phyloP scores from a whole-genome alignment of 2,797 vertebrate species.

The Loris lydekkerianus region DNA sequence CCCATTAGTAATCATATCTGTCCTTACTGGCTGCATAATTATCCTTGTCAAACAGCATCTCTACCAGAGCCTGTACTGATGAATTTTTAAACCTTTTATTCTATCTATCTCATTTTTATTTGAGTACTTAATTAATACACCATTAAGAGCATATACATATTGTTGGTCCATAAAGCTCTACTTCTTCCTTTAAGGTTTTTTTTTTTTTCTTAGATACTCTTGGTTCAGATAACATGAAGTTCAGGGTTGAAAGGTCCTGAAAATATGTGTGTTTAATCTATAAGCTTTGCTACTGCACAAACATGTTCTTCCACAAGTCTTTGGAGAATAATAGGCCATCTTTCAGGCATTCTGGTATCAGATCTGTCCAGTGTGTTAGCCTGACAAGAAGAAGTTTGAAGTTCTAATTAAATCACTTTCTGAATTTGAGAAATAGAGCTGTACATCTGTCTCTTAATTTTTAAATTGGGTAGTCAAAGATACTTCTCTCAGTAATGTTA shows the following conservation, averaged over 20 bases:
- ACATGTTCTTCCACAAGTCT: slow-evolving; percentile 34
- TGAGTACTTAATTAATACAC: background rate
- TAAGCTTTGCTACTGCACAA: slow-evolving; percentile 42
- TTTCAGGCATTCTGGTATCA: slow-evolving; percentile 19
- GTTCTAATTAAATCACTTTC: slow-evolving; percentile 42
- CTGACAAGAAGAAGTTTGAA: background rate
- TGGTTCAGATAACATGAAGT: slow-evolving; percentile 41
- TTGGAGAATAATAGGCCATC: slow-evolving; percentile 21
- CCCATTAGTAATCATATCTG: background rate
- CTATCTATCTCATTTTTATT: slow-evolving; percentile 36
- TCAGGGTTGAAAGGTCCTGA: slow-evolving; percentile 59
- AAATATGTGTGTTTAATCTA: slow-evolving; percentile 68
- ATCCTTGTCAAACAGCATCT: slow-evolving; percentile 8
- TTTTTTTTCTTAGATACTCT: slow-evolving; percentile 1
- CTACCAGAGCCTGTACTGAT: background rate
- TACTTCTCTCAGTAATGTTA: background rate
- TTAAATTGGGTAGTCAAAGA: background rate
- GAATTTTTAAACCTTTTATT: slow-evolving; percentile 55
- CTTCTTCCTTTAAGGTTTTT: slow-evolving; percentile 38
- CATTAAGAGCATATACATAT: slow-evolving; percentile 57
- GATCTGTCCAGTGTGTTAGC: slow-evolving; percentile 31
- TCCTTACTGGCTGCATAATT: background rate
- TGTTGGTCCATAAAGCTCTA: background rate
- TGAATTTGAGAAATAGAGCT: slow-evolving; percentile 45
- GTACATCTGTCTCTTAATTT: background rate